Base-by-base conservation (phyloP, 2,113 vertebrate genomes). In the Rutilus rutilus region DNA sequence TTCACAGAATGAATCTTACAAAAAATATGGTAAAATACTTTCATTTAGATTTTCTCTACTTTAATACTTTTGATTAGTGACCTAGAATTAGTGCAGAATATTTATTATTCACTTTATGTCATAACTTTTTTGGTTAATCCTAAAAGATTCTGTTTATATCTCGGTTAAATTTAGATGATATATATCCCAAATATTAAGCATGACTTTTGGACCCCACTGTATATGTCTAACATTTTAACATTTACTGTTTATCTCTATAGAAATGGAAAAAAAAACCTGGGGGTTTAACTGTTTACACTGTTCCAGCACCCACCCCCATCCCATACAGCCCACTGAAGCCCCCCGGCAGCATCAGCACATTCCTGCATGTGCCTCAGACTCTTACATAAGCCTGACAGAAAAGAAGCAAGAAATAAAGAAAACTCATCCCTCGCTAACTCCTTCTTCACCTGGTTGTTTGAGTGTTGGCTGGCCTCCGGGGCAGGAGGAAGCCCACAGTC, bases 341-440 rank as follows among this genome's bases (percentile, higher is more conserved):
- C 90, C 92, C 86, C 59, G 79, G 90, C 89, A 90, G 87, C 89
- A 89, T 25, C 90, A 83, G 78, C 86, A n/a, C 69, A 47, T 88
- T 39, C 60, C 73, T 83, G 87, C 77, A 82, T 83, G 87, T 90
- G 57, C 91, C 87, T 65, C 23, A 15, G 67, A 71, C 67, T 91
- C 90, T 94, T 93, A 93, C 19, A 82, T 93, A 94, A 94, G 76
- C 71, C 85, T 88, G 60, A 82, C 42, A 76, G 85, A 83, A 80
- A 57, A 50, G 33, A 52, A 47, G 75, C 5, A 23, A 45, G 30
- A 45, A 36, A 75, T 36, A 65, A 52, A 86, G 54, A 47, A 86
- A 33, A 21, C 7, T 9, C 27, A 69, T 77, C 19, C 65, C 33
- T 69, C 50, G 1, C 52, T 62, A 27, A 36, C 42, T 91, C 89